phyloP scores from a whole-genome alignment of 2,113 vertebrate genomes.

The Notothenia rossii region DNA sequence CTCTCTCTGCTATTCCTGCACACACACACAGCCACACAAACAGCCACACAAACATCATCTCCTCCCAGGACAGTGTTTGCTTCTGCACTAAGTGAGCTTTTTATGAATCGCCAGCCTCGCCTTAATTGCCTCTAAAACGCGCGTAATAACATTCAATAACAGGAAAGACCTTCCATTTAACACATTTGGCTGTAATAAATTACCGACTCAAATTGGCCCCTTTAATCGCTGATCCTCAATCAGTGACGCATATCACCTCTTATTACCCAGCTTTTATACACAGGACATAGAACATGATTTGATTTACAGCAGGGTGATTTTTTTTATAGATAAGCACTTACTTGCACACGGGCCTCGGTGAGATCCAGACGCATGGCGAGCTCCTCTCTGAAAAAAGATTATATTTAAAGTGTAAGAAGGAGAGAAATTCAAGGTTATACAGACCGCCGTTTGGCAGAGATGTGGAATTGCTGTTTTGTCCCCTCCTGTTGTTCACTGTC shows the following conservation, averaged over 20 bases:
- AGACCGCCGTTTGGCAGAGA: constrained; percentile 69
- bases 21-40: constrained; percentile 53
- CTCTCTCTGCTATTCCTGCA: constrained; percentile 67
- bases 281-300: constrained; percentile 65
- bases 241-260: constrained; percentile 76
- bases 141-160: constrained; percentile 86
- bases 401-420: constrained; percentile 8
- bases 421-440: constrained; percentile 73
- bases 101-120: constrained; percentile 92
- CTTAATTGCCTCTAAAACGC: constrained; percentile 93
- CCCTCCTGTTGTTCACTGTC: constrained; percentile 72
- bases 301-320: constrained; percentile 49
- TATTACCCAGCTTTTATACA: constrained; percentile 70
- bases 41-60: constrained; percentile 85
- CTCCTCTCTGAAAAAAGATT: constrained; percentile 89
- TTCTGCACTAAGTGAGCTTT: constrained; percentile 95
- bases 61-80: constrained; percentile 92
- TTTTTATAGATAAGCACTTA: constrained; percentile 81
- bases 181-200: constrained; percentile 80
- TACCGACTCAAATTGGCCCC: constrained; percentile 71
- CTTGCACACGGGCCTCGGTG: constrained; percentile 97
- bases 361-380: constrained; percentile 98
- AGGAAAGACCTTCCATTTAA: constrained; percentile 84
- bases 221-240: constrained; percentile 67
- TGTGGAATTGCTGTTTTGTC: constrained; percentile 75